Evolutionary conservation across 2,888 invertebrate species (phyloP), one percentile per base, ranked within the genome.

Genomic region (Dolichopus griseipennis): DNA sequence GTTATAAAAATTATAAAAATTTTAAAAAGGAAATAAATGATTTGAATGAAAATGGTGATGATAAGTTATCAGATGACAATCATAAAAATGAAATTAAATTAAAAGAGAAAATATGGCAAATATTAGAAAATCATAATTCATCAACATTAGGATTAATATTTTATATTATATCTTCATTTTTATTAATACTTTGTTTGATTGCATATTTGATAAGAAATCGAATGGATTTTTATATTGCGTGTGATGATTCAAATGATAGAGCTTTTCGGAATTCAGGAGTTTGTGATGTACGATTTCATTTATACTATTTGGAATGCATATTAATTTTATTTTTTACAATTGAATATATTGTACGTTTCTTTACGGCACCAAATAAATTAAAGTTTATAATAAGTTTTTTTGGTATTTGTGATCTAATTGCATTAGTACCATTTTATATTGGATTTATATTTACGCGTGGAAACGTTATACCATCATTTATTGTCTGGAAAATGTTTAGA

Each of bases 141-240:
- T 96, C 97, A 69, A 99, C 98, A 62, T 93, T 97, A 8, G 99
- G 99, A n/a, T 85, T 99, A 75, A 98, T 99, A 71, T 99, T 99
- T 83, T 99, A 99, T 83, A 99, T 99, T 83, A 99, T 99, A 70
- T 99, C 99, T 65, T 99, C 99, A 68, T 99, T 98, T 84, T 99
- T 99, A 85, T 99, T 99, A 77, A 4, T 27, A 27, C 5, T 27
- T 27, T 27, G 5, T 27, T 27, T 27, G 27, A 27, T 5, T 5
- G 2, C 27, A 27, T 27, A 27, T 27, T 27, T 27, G 2, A 27
- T 27, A 27, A 27, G 27, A 27, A 27, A 27, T 4, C 2, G 5
- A 27, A 27, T 4, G 5, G 27, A 27, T 98, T 99, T 73, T 95
- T 99, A 65, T 97, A 97, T 72, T 99, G 99, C 76, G 91, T 98